Conservation (phyloP, 2,797 vertebrate genomes). For the Rhinichthys osculus region DNA sequence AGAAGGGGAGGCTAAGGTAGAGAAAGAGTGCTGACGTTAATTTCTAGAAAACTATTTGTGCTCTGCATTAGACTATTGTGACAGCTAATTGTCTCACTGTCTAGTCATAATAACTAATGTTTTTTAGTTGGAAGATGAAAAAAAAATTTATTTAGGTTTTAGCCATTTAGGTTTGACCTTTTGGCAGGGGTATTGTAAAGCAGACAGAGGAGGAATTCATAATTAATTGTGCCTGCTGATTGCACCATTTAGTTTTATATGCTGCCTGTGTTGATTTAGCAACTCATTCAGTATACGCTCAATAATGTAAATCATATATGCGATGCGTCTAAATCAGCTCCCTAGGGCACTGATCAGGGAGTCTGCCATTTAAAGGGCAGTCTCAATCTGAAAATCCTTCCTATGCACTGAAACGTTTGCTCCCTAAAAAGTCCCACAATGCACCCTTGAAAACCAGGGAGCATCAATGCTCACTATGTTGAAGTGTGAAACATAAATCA, state of each 20-base stretch:
- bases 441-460: neutral
- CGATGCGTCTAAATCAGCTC: neutral
- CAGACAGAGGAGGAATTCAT: neutral
- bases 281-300: neutral
- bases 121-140: neutral
- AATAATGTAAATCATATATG: neutral
- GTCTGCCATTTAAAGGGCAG: neutral
- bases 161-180: slow-evolving; percentile 12
- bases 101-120: neutral
- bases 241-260: neutral
- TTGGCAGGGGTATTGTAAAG: neutral
- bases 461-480: neutral
- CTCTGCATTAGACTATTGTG: neutral
- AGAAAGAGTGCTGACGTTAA: neutral
- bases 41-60: neutral
- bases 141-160: too few relatives aligned
- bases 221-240: neutral
- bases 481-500: neutral
- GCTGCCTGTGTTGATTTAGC: neutral
- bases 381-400: neutral
- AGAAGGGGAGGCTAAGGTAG: neutral
- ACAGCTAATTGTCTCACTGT: slow-evolving; percentile 5
- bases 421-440: neutral
- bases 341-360: neutral
- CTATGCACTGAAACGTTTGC: neutral